Evolutionary conservation across 1,140 invertebrate species (phyloP).

Genomic region (Cephus cinctus): DNA sequence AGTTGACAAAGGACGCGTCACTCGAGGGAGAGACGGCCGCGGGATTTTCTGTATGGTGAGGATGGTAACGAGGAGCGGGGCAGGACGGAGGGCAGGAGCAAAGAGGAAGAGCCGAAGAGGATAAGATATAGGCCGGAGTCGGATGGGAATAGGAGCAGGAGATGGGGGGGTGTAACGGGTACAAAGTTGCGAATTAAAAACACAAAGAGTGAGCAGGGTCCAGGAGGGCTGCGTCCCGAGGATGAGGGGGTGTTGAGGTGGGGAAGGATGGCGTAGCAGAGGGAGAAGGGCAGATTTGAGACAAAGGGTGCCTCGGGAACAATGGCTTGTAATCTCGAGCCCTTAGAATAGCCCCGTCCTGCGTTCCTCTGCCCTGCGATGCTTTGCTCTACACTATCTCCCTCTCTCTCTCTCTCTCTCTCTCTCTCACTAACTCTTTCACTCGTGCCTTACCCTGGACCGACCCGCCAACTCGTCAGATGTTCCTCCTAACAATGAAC

Average conservation of each 20-base stretch:
- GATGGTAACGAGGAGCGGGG: no score
- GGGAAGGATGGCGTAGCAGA: constrained; percentile 9
- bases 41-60: no score
- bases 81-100: constrained; percentile 18
- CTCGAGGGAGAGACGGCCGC: no score
- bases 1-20: no score
- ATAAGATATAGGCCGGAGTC: background rate
- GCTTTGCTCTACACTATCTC: constrained; percentile 1
- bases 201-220: constrained; percentile 43
- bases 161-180: constrained; percentile 29
- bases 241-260: constrained; percentile 12
- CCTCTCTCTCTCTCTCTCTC: constrained; percentile 21
- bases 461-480: constrained; percentile 22
- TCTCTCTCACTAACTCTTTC: background rate
- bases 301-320: constrained; percentile 49
- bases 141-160: constrained; percentile 6
- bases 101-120: constrained; percentile 5
- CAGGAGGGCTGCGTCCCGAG: constrained; percentile 19
- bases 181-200: constrained; percentile 52
- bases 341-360: constrained; percentile 46
- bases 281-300: constrained; percentile 40
- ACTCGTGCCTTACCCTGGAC: background rate
- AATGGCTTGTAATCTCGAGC: constrained; percentile 55
- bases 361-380: constrained; percentile 23
- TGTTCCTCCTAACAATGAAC: constrained; percentile 27